Conservation (phyloP, 2,888 invertebrate genomes). For the Drepanosiphum platanoidis region DNA sequence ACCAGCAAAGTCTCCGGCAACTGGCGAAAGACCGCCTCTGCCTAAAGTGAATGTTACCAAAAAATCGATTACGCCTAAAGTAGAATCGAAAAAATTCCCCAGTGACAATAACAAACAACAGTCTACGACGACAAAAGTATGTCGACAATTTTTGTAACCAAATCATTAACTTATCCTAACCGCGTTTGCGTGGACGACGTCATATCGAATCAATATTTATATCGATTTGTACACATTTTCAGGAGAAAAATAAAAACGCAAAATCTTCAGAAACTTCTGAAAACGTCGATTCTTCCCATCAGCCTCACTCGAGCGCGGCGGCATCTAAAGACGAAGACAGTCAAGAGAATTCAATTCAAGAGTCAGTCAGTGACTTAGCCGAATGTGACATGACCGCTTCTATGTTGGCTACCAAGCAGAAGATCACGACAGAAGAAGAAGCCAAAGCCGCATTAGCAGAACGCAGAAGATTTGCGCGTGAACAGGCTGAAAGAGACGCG, state of each 20-base stretch:
- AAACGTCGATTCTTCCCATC: slow-evolving; percentile 66
- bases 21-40: slow-evolving; percentile 73
- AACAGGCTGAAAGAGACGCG: slow-evolving; percentile 91
- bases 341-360: slow-evolving; percentile 66
- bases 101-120: slow-evolving; percentile 62
- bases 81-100: slow-evolving; percentile 65
- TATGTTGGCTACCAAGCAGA: slow-evolving; percentile 73
- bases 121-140: slow-evolving; percentile 31
- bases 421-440: slow-evolving; percentile 88
- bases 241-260: slow-evolving; percentile 51
- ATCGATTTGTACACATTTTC: not conserved
- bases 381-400: slow-evolving; percentile 73
- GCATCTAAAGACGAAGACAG: slow-evolving; percentile 61
- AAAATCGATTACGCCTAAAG: slow-evolving; percentile 67
- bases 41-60: slow-evolving; percentile 70
- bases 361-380: slow-evolving; percentile 66
- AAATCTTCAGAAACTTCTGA: slow-evolving; percentile 67
- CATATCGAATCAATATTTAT: not conserved
- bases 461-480: slow-evolving; percentile 84
- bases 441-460: slow-evolving; percentile 95
- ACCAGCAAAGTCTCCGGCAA: slow-evolving; percentile 64
- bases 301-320: not conserved
- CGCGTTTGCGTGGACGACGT: too few relatives aligned
- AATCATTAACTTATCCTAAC: not conserved
- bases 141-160: not conserved